These are phyloP conservation scores for Corythucha ciliata DNA, from an alignment of 2,888 invertebrate genomes.

Conservation along the genomic window DNA sequence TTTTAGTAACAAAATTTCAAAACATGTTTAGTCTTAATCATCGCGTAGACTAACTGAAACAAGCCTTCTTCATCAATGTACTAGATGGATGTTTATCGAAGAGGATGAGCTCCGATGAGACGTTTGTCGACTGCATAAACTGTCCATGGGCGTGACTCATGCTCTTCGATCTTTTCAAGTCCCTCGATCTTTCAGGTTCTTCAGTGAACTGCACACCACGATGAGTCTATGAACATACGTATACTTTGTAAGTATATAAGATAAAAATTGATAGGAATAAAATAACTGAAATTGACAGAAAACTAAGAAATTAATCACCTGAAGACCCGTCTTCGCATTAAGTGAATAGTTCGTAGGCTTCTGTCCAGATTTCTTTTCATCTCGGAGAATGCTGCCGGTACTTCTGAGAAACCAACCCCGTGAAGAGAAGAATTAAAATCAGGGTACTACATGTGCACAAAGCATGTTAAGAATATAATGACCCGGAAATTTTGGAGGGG, in stretches of 20 bases:
- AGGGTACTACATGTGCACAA: not conserved
- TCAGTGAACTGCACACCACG: conserved; percentile 15
- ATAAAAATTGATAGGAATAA: not conserved
- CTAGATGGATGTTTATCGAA: conserved; percentile 16
- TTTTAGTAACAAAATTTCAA: not conserved
- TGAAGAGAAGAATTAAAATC: conserved; percentile 2
- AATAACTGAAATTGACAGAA: not conserved
- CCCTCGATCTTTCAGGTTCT: conserved; percentile 9
- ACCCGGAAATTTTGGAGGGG: no score
- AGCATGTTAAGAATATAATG: not conserved
- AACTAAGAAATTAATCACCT: not conserved
- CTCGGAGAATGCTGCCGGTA: conserved; percentile 21
- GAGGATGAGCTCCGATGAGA: conserved; percentile 3
- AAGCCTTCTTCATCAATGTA: conserved; percentile 17
- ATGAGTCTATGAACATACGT: conserved; percentile 6
- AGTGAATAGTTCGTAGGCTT: conserved; percentile 14
- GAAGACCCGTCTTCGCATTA: not conserved
- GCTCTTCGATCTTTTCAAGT: conserved; percentile 72
- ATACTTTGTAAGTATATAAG: not conserved
- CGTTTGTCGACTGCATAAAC: not conserved
- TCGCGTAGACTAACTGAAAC: conserved; percentile 14
- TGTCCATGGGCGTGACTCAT: conserved; percentile 45
- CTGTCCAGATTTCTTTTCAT: conserved; percentile 10
- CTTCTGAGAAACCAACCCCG: conserved; percentile 21
- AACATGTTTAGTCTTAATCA: not conserved